Conservation (phyloP, 2,888 invertebrate species). For the Auanema sp. region DNA sequence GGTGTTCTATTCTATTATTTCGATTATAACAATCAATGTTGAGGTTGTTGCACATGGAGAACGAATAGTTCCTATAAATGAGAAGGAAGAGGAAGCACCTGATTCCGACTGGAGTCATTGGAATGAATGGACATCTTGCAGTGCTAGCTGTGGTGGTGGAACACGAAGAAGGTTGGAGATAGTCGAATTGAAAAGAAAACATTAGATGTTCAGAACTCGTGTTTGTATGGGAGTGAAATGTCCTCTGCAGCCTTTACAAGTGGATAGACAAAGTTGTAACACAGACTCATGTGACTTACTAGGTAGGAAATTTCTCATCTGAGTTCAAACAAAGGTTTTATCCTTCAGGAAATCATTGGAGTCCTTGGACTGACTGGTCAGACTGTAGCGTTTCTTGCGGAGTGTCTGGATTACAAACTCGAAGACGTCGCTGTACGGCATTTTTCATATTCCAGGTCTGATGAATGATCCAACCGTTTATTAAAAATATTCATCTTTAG, state of each 20-base stretch:
- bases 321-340: background rate
- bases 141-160: slow-evolving; percentile 52
- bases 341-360: slow-evolving; percentile 26
- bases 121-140: slow-evolving; percentile 70
- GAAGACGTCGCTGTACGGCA: slow-evolving; percentile 30
- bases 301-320: background rate
- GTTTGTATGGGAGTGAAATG: slow-evolving; percentile 25
- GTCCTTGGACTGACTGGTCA: slow-evolving; percentile 74
- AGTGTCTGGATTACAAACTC: slow-evolving; percentile 26
- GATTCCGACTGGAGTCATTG: slow-evolving; percentile 22
- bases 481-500: slow-evolving; percentile 18
- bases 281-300: slow-evolving; percentile 18
- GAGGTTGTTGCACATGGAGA: slow-evolving; percentile 21
- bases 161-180: slow-evolving; percentile 8
- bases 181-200: background rate
- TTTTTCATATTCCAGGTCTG: slow-evolving; percentile 20
- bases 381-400: slow-evolving; percentile 47
- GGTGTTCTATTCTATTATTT: background rate
- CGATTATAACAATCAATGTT: background rate
- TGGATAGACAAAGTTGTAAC: slow-evolving; percentile 29
- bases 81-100: slow-evolving; percentile 9
- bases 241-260: slow-evolving; percentile 12
- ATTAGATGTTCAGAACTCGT: slow-evolving; percentile 24
- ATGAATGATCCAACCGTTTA: background rate
- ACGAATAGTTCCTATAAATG: slow-evolving; percentile 13